Conservation (phyloP, 2,113 vertebrate species). For the Pelodiscus sinensis region DNA sequence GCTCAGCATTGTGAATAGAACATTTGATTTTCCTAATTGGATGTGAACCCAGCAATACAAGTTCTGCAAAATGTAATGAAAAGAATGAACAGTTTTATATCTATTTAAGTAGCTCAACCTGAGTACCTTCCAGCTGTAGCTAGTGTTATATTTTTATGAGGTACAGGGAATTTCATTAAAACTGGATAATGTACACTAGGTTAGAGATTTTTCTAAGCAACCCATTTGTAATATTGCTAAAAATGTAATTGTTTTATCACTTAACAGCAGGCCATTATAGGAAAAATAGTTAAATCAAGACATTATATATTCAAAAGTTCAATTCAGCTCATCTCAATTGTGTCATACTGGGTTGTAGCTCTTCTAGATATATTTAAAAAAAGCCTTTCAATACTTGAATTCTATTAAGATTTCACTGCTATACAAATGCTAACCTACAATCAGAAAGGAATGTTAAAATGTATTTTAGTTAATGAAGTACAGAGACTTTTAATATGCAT, state of each 20-base stretch:
- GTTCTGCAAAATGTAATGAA: neutral
- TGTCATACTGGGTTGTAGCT: neutral
- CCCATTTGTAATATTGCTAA: neutral
- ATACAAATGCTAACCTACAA: neutral
- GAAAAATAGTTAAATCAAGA: neutral
- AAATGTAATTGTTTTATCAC: neutral
- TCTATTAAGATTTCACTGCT: neutral
- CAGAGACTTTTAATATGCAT: neutral
- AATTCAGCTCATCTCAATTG: neutral
- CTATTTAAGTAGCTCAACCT: neutral
- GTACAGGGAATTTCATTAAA: neutral
- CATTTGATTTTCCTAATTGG: neutral
- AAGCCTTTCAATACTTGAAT: neutral
- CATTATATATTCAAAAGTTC: neutral
- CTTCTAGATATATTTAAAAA: neutral
- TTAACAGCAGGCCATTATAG: neutral
- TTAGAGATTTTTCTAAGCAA: constrained; percentile 14
- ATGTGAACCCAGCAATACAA: neutral
- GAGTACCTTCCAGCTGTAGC: neutral
- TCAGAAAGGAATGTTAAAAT: neutral
- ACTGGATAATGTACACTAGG: neutral
- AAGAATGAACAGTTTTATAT: neutral
- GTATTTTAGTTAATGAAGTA: neutral
- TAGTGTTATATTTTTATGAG: neutral
- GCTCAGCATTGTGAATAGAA: neutral